phyloP scores from a whole-genome alignment of 2,797 vertebrate genomes.

The Fistularia tabacaria region DNA sequence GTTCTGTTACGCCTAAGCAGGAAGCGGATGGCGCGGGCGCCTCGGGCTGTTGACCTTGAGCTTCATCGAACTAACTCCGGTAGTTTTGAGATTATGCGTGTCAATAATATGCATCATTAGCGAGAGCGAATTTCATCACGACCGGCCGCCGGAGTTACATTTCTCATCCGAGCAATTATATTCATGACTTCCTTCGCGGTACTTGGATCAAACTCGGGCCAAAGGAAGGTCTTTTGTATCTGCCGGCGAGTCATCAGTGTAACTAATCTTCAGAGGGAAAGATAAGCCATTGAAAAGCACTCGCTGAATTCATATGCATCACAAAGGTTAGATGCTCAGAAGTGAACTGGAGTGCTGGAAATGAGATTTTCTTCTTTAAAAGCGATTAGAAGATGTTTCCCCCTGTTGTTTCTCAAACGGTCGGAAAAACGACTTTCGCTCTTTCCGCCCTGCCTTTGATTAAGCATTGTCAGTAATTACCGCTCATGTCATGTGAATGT shows the following conservation, averaged over 20 bases:
- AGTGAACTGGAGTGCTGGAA: slow-evolving; percentile 8
- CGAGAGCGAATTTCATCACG: slow-evolving; percentile 43
- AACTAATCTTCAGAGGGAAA: slow-evolving; percentile 52
- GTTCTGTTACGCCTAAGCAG: slow-evolving; percentile 1
- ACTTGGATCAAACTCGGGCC: slow-evolving; percentile 31
- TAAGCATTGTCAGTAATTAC: neutral
- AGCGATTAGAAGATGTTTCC: slow-evolving; percentile 13
- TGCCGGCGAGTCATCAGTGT: slow-evolving; percentile 40
- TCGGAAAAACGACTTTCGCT: slow-evolving; percentile 1
- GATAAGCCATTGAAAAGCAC: slow-evolving; percentile 48
- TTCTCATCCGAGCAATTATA: slow-evolving; percentile 53
- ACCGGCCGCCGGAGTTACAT: slow-evolving; percentile 46
- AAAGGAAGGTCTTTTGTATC: slow-evolving; percentile 46
- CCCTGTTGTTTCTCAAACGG: slow-evolving; percentile 11
- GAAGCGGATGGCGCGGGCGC: slow-evolving; percentile 8
- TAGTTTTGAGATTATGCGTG: slow-evolving; percentile 44
- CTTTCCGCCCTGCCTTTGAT: slow-evolving; percentile 3
- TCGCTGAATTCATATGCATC: slow-evolving; percentile 29
- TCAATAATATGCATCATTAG: slow-evolving; percentile 23
- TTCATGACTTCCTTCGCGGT: slow-evolving; percentile 39
- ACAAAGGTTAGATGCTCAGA: slow-evolving; percentile 21
- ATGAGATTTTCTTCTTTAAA: slow-evolving; percentile 23
- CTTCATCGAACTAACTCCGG: slow-evolving; percentile 33
- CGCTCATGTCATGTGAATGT: too few species aligned
- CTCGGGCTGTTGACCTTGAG: slow-evolving; percentile 20